Conservation (phyloP, 2,113 vertebrate species). For the Propithecus coquereli region DNA sequence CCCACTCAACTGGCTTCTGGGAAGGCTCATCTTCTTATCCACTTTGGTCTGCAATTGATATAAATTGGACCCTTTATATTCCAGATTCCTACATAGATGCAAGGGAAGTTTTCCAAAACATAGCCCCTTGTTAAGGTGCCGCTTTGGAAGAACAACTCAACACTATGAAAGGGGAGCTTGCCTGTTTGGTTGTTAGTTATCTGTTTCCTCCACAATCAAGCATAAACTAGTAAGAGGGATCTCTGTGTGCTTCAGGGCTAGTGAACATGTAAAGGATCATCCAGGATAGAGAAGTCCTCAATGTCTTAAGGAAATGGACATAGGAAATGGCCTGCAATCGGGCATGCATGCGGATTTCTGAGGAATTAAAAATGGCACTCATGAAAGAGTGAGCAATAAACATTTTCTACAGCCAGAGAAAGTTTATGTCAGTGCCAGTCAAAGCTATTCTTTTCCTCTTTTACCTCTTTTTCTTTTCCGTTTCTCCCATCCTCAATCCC, state of each 20-base stretch:
- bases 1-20: not conserved
- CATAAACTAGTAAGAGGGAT: not conserved
- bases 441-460: not conserved
- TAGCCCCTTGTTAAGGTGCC: not conserved
- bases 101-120: not conserved
- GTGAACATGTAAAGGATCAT: not conserved
- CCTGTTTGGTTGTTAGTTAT: not conserved
- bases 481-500: fast-evolving
- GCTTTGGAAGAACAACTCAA: not conserved
- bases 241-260: not conserved
- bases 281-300: not conserved
- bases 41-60: not conserved
- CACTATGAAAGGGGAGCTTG: fast-evolving
- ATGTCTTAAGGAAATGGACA: not conserved
- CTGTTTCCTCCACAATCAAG: not conserved
- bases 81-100: not conserved
- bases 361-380: not conserved
- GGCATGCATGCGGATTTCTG: not conserved
- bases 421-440: not conserved
- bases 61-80: not conserved
- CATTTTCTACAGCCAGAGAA: not conserved
- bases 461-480: not conserved
- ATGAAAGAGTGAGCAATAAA: not conserved
- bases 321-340: not conserved
- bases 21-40: not conserved